Percentiles rank a stretch among this genome's conserved stretches.
Evolutionary conservation across 2,797 vertebrate genomes (phyloP).

Genomic region (Microhierax caerulescens): DNA sequence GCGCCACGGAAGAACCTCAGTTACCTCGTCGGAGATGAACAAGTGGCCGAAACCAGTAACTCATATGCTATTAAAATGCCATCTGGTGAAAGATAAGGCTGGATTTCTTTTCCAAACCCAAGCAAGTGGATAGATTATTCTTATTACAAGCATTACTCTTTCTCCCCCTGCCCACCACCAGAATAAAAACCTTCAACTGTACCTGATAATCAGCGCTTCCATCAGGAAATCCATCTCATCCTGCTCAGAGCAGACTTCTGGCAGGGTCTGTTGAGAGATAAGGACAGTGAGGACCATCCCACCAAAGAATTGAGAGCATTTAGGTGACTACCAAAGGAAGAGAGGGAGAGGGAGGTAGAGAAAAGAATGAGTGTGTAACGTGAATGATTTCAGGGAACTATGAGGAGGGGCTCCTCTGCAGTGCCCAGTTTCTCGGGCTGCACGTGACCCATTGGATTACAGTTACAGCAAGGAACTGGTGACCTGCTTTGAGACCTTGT

Average conservation of each 20-base stretch:
- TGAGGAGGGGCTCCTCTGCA: neutral
- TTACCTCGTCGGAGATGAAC: neutral
- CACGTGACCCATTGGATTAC: neutral
- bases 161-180: neutral
- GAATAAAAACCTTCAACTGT: neutral
- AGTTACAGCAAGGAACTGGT: neutral
- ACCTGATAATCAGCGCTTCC: constrained; percentile 94
- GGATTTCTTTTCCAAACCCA: neutral
- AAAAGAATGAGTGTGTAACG: neutral
- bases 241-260: constrained; percentile 92
- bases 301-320: neutral
- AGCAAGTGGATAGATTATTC: neutral
- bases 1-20: neutral
- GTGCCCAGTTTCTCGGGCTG: neutral
- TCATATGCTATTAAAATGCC: neutral
- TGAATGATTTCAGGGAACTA: neutral
- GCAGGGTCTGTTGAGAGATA: constrained; percentile 82
- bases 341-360: neutral
- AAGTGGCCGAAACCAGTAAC: neutral
- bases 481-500: neutral
- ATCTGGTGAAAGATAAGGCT: neutral
- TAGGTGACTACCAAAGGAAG: neutral
- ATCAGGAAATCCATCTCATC: constrained; percentile 95
- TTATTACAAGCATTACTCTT: neutral
- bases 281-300: neutral